Evolutionary conservation across 2,797 vertebrate genomes (phyloP).

Genomic region (Onychomys leucogaster): DNA sequence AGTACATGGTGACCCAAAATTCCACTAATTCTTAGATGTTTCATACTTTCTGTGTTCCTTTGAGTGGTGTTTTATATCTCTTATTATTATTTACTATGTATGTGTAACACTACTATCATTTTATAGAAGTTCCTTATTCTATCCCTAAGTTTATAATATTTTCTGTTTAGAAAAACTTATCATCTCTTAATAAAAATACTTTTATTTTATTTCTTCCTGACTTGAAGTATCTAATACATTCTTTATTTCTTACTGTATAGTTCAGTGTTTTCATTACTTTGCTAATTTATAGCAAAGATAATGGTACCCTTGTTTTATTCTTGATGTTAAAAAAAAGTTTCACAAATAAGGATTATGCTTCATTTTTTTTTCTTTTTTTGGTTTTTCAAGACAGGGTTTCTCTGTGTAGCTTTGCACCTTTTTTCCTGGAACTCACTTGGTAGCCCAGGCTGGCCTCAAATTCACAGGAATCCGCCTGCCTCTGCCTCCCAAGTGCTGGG

Average conservation of each 20-base stretch:
- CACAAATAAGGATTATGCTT: neutral
- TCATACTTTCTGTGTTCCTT: neutral
- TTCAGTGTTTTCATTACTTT: neutral
- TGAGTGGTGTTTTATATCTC: neutral
- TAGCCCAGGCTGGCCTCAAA: too few relatives aligned
- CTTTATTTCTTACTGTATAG: constrained; percentile 6
- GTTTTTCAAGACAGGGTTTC: too few relatives aligned
- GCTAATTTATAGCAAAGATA: neutral
- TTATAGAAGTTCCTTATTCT: neutral
- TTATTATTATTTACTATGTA: neutral
- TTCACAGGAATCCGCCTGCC: too few relatives aligned
- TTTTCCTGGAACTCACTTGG: too few relatives aligned
- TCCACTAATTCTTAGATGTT: neutral
- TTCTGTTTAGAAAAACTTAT: neutral
- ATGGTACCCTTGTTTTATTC: neutral
- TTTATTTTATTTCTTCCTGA: neutral
- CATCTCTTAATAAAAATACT: neutral
- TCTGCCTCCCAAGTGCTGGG: too few relatives aligned
- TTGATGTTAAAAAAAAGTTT: neutral
- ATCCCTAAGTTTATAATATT: neutral
- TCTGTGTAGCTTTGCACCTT: too few relatives aligned
- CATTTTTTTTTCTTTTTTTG: neutral
- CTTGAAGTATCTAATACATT: neutral
- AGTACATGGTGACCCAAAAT: neutral
- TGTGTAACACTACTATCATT: neutral